Base-by-base conservation (phyloP, 2,797 vertebrate genomes). In the Notamacropus eugenii region DNA sequence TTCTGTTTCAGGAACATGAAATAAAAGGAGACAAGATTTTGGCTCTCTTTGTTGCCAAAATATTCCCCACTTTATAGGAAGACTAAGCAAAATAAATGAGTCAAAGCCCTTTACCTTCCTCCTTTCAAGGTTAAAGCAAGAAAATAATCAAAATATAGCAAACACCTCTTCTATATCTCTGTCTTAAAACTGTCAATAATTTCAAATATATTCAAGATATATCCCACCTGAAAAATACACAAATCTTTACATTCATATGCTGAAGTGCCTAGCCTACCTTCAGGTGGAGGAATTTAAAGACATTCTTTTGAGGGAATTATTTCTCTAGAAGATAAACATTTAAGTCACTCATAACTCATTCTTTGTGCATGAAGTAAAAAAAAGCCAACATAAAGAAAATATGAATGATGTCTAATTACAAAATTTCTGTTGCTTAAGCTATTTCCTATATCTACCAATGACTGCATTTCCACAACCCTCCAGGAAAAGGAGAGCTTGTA, bases 1-100 rank as follows among this genome's bases (percentile, higher is more conserved):
- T 95, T 96, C 34, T 94, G 94, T 11, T 87, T 94, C 92, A 93
- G 91, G 54, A 97, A 74, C 54, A 54, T 54, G 40, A 46, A 55
- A 34, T 31, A 62, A 55, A 50, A 94, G 27, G 93, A 95, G 90
- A 10, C 40, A 22, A 94, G 54, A 1, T 56, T 96, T 97, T 94
- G 92, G 8, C 6, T 82, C 0, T 8, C 40, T 46, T 46, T 10
- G 19, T 82, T 46, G 40, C 6, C 40, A 82, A 82, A 82, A 82
- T 82, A 46, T 46, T 46, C 27, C 8, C 22, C 9, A 82, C 74
- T 10, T 82, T 46, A 82, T 46, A 27, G 8, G 19, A 46, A 82
- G 74, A 46, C 22, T 82, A 10, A 46, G 9, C n/a, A 74, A 40
- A 74, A 74, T 22, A n/a, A 67, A 40, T 22, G 3, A 22, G 5